Conservation (phyloP, 2,113 vertebrate genomes). For the Petrocephalus zakoni region DNA sequence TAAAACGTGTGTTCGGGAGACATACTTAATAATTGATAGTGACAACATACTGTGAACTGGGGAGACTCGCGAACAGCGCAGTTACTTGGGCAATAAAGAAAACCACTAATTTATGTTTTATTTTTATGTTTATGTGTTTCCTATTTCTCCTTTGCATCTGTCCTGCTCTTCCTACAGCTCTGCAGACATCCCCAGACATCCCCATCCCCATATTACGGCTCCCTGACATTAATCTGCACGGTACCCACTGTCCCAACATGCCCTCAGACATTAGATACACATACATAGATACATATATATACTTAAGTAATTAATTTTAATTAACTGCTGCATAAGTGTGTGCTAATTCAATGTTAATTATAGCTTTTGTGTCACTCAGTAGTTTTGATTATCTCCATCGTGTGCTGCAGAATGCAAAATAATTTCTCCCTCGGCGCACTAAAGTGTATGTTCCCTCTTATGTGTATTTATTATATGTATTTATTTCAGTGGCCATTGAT, state of each 20-base stretch:
- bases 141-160: neutral
- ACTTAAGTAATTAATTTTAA: no score
- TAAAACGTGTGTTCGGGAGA: neutral
- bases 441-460: neutral
- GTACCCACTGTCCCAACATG: neutral
- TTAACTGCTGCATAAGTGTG: no score
- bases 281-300: no score
- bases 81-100: neutral
- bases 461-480: neutral
- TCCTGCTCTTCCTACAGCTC: neutral
- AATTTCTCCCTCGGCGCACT: no score
- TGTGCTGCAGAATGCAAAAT: no score
- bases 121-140: neutral
- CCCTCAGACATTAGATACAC: no score
- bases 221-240: neutral
- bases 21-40: neutral
- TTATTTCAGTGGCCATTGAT: neutral
- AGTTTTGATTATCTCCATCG: no score
- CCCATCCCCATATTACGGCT: neutral
- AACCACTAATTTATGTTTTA: neutral
- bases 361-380: neutral
- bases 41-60: neutral
- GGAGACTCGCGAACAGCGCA: neutral
- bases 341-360: no score
- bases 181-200: neutral